phyloP scores from a whole-genome alignment of 2,888 invertebrate species.

The Tanaodytes sp. region DNA sequence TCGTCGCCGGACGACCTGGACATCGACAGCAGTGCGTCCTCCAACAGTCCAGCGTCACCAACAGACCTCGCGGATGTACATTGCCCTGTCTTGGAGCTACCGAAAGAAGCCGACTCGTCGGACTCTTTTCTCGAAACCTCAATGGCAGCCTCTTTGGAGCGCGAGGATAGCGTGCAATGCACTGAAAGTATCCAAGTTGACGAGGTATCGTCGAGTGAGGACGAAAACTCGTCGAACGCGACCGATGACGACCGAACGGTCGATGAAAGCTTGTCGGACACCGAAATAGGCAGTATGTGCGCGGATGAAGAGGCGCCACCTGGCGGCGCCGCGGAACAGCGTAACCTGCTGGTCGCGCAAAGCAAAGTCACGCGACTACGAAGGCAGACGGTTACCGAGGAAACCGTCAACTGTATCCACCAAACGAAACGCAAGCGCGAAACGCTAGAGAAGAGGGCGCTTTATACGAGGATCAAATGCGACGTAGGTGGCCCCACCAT shows the following conservation, averaged over 20 bases:
- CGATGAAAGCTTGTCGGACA: conserved; percentile 21
- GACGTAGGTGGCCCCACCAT: conserved; percentile 13
- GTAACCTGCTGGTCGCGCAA: not conserved
- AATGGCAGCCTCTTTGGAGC: not conserved
- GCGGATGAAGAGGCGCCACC: not conserved
- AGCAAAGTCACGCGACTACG: conserved; percentile 8
- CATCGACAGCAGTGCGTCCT: conserved; percentile 2
- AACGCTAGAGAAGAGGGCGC: conserved; percentile 22
- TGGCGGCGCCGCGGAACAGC: not conserved
- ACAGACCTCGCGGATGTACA: not conserved
- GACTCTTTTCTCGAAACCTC: not conserved
- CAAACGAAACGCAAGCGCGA: conserved; percentile 41
- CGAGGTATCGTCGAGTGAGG: conserved; percentile 66
- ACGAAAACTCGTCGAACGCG: conserved; percentile 22
- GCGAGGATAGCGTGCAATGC: conserved; percentile 8
- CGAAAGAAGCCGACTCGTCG: conserved; percentile 61
- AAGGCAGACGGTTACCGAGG: conserved; percentile 21
- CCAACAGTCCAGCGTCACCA: not conserved
- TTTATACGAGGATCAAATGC: conserved; percentile 10
- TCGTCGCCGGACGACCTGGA: conserved; percentile 3
- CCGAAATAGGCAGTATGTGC: conserved; percentile 20
- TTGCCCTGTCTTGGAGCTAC: not conserved
- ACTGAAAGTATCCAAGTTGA: conserved; percentile 64
- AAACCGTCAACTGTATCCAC: conserved; percentile 22
- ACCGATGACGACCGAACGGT: not conserved